phyloP scores from a whole-genome alignment of 2,888 invertebrate genomes.

The Philhelius pedissequus region DNA sequence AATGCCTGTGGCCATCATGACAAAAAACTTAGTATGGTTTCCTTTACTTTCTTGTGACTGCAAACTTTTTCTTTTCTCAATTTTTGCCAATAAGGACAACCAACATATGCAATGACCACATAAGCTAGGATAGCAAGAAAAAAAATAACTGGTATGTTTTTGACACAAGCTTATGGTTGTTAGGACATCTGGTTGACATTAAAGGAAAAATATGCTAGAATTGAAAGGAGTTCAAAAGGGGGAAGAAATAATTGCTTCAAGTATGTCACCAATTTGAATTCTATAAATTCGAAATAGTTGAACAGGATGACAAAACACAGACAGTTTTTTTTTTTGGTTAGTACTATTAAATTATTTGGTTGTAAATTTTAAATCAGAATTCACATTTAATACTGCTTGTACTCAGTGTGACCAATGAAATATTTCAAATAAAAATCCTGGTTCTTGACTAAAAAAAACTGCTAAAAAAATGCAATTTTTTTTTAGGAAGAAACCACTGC shows the following conservation, averaged over 20 bases:
- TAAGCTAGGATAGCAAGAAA: neutral
- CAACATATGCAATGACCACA: constrained; percentile 4
- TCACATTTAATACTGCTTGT: no score
- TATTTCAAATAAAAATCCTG: no score
- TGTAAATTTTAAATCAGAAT: no score
- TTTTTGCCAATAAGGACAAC: constrained; percentile 10
- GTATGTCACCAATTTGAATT: neutral
- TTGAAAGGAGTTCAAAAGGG: neutral
- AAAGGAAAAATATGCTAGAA: neutral
- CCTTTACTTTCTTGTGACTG: neutral
- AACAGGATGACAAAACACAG: neutral
- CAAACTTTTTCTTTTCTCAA: neutral
- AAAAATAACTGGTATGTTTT: constrained; percentile 40
- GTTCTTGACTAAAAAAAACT: no score
- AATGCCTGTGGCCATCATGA: neutral
- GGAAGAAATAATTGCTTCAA: neutral
- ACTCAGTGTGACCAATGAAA: no score
- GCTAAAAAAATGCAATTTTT: no score
- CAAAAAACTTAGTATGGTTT: constrained; percentile 11
- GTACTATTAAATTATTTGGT: no score
- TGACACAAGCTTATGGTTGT: constrained; percentile 32
- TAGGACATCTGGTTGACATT: constrained; percentile 40
- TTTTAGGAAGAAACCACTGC: no score
- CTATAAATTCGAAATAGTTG: neutral
- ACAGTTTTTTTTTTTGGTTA: neutral